Percentiles rank a stretch among this genome's conserved stretches.
Evolutionary conservation across 2,888 invertebrate species (phyloP).

Genomic region (Branchipolynoe longqiensis): DNA sequence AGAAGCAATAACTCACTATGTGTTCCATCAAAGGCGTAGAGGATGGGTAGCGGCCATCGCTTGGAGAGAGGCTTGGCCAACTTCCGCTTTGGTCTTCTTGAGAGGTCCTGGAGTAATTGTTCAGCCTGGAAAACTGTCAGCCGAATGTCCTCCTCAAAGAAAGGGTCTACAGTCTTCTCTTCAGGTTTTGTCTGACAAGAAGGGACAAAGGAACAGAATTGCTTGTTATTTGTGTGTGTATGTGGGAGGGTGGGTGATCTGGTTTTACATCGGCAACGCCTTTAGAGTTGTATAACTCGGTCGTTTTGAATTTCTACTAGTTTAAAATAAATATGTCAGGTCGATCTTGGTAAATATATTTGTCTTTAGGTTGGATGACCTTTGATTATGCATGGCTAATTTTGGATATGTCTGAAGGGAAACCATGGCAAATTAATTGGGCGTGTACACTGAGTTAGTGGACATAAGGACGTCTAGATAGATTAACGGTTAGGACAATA

Average conservation of each 20-base stretch:
- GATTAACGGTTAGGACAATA: too few relatives aligned
- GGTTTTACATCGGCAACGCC: not conserved
- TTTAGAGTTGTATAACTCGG: too few relatives aligned
- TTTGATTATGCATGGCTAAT: too few relatives aligned
- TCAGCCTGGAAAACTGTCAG: slow-evolving; percentile 66
- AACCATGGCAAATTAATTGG: too few relatives aligned
- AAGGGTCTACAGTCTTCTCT: slow-evolving; percentile 52
- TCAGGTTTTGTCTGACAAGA: slow-evolving; percentile 57
- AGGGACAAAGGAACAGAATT: not conserved
- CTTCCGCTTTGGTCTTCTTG: slow-evolving; percentile 69
- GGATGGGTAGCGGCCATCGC: slow-evolving; percentile 76
- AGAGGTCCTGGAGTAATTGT: slow-evolving; percentile 63
- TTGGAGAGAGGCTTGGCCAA: slow-evolving; percentile 70
- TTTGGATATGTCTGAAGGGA: too few relatives aligned
- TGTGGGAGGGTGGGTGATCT: not conserved
- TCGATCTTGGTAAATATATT: too few relatives aligned
- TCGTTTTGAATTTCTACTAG: not conserved
- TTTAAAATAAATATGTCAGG: too few relatives aligned
- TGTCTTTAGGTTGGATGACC: too few relatives aligned
- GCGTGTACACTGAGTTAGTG: too few relatives aligned
- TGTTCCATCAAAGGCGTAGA: slow-evolving; percentile 73
- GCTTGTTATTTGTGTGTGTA: not conserved
- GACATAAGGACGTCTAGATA: too few relatives aligned
- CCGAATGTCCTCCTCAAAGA: slow-evolving; percentile 67
- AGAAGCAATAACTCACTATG: slow-evolving; percentile 69